Conservation (phyloP, 92 coral and sea anemone species). For the Bergia puertoricense region DNA sequence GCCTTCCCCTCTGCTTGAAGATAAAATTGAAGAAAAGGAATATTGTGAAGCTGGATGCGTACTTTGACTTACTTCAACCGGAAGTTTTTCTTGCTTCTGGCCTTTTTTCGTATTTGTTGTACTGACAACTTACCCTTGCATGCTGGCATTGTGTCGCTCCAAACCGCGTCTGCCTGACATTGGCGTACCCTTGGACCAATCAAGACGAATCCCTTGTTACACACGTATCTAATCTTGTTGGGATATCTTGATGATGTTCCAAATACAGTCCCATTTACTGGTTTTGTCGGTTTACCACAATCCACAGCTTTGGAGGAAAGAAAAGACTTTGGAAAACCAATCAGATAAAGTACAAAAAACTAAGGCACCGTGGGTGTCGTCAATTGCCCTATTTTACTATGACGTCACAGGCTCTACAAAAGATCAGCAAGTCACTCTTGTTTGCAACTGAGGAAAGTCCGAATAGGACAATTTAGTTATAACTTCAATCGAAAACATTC, state of each 20-base stretch:
- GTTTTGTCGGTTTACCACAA: conserved; percentile 64
- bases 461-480: too few species aligned
- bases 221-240: conserved; percentile 53
- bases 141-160: conserved; percentile 64
- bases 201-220: conserved; percentile 70
- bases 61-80: too few species aligned
- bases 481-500: too few species aligned
- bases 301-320: conserved; percentile 50
- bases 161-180: conserved; percentile 71
- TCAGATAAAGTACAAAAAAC: background rate
- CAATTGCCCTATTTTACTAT: background rate
- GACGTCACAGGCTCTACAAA: too few species aligned
- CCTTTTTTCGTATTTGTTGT: too few species aligned
- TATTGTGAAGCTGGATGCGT: too few species aligned
- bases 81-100: too few species aligned
- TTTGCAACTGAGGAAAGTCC: too few species aligned
- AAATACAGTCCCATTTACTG: conserved; percentile 51
- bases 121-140: conserved; percentile 55
- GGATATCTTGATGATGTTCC: conserved; percentile 63
- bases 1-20: too few species aligned
- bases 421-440: too few species aligned
- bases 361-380: background rate
- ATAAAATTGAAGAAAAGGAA: too few species aligned
- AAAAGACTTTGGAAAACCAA: background rate
- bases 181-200: conserved; percentile 60